Evolutionary conservation across 2,888 invertebrate genomes (phyloP), one percentile per base, ranked within the genome.

Genomic region (Perdita meconis): DNA sequence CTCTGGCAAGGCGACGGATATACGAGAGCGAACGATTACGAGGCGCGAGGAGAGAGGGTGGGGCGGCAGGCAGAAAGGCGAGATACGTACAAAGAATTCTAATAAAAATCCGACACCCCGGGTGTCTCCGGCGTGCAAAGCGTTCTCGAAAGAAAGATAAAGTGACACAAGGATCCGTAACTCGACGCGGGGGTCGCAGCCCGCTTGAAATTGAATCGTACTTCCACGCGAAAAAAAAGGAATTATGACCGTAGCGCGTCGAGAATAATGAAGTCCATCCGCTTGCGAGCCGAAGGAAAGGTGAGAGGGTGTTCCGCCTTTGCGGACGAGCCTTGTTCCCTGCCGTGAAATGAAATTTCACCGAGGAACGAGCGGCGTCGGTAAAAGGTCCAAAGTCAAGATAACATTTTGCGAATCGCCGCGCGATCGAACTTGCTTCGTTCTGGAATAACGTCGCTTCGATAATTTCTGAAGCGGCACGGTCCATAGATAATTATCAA

Each of bases 101-200:
- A 82, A 85, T 85, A 85, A 84, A 85, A 86, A 85, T 82, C 84
- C 78, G 86, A 84, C 80, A 81, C 72, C 78, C 65, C 63, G 40
- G 38, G 59, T 42, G 50, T 47, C 51, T 56, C 74, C 51, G 34
- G 44, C 64, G 38, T 56, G 69, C 61, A 22, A 61, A 51, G 56
- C 61, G 38, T 64, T 51, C 77, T 64, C 73, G 72, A 66, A 78
- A 81, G 71, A 55, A 73, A 76, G 85, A 73, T 77, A 81, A 84
- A 78, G 50, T 65, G 78, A 83, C 86, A 83, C 76, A 70, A 68
- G 55, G 65, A 74, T 77, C 50, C 67, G 83, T 79, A 83, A 83
- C 78, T 56, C 70, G 75, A 83, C 59, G 71, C 83, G 64, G 57
- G 60, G 64, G 42, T 60, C 38, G 30, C 38, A n/a, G 55, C 34